A percentile compares a stretch with the other conserved stretches of the same genome.
Evolutionary conservation across 2,888 invertebrate species (phyloP).

Genomic region (Copidosoma aretas): DNA sequence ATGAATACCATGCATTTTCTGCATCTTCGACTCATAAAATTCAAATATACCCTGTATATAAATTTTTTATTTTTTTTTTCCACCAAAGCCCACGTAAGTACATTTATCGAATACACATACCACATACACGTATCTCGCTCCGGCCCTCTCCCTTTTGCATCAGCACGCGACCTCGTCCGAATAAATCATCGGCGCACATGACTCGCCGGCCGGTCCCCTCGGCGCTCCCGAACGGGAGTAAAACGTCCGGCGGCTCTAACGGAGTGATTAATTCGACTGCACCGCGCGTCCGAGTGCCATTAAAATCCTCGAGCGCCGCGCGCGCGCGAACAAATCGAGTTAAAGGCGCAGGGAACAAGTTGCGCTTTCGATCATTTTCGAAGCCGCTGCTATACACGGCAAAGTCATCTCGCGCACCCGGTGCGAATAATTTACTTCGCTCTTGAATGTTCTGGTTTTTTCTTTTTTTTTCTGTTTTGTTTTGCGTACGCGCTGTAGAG

Average conservation of each 20-base stretch:
- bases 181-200: not conserved
- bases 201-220: not conserved
- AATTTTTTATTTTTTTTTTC: too few relatives aligned
- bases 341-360: constrained; percentile 12
- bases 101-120: too few relatives aligned
- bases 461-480: too few relatives aligned
- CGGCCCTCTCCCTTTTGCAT: too few relatives aligned
- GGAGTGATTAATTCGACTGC: constrained; percentile 29
- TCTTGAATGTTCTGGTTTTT: not conserved
- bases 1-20: too few relatives aligned
- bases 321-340: constrained; percentile 28
- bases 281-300: constrained; percentile 17
- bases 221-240: not conserved
- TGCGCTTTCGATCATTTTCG: constrained; percentile 26
- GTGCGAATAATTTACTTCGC: constrained; percentile 26
- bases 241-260: not conserved
- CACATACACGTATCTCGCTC: too few relatives aligned
- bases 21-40: too few relatives aligned
- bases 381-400: not conserved
- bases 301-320: constrained; percentile 20
- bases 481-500: too few relatives aligned
- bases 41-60: too few relatives aligned
- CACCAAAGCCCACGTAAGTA: too few relatives aligned
- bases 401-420: constrained; percentile 20
- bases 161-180: constrained; percentile 18